phyloP scores from a whole-genome alignment of 2,113 vertebrate genomes.

The Ammodytes dubius region DNA sequence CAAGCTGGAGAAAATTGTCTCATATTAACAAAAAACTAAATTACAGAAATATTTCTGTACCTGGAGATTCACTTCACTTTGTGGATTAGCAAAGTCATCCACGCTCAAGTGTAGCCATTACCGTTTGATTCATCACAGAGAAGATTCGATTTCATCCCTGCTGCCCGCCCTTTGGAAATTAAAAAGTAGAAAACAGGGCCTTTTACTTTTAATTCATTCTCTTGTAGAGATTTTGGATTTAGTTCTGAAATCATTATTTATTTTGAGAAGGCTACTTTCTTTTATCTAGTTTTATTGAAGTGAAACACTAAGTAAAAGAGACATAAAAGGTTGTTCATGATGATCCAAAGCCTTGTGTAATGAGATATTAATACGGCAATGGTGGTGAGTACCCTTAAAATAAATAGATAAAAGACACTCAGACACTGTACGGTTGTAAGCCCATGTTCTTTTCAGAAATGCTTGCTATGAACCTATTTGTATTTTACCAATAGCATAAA shows the following conservation, averaged over 20 bases:
- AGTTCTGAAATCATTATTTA: slow-evolving; percentile 21
- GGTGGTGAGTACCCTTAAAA: background rate
- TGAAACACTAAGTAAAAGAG: slow-evolving; percentile 17
- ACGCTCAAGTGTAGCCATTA: slow-evolving; percentile 31
- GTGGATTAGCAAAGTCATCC: slow-evolving; percentile 51
- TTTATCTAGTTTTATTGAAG: slow-evolving; percentile 24
- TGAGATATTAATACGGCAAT: background rate
- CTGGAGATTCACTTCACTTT: slow-evolving; percentile 47
- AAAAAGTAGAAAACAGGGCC: slow-evolving; percentile 26
- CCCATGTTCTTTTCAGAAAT: background rate
- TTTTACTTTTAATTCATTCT: slow-evolving; percentile 37
- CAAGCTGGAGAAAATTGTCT: slow-evolving; percentile 3
- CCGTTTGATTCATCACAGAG: slow-evolving; percentile 56
- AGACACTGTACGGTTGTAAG: background rate
- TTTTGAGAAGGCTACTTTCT: slow-evolving; percentile 15
- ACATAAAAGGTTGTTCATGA: background rate
- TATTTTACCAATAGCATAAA: background rate
- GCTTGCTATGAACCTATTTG: background rate
- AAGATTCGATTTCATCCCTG: slow-evolving; percentile 55
- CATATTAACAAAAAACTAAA: slow-evolving; percentile 35
- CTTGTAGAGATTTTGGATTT: slow-evolving; percentile 30
- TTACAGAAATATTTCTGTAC: slow-evolving; percentile 38
- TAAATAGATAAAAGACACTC: background rate
- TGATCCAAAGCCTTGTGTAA: background rate
- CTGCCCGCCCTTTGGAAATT: slow-evolving; percentile 35